Conservation (phyloP, 1,140 invertebrate genomes). For the Apis florea region DNA sequence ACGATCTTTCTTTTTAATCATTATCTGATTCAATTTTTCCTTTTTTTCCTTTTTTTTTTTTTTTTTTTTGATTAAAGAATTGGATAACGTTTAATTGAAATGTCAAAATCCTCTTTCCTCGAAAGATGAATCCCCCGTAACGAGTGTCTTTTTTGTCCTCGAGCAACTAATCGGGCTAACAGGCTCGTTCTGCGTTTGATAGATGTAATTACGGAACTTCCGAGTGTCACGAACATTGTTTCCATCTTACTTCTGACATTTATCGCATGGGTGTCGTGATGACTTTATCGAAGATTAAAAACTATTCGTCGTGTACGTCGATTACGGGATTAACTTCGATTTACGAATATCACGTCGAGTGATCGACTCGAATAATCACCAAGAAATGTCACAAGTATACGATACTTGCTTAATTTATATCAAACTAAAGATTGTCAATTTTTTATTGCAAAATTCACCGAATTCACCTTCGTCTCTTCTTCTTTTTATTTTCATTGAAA, state of each 20-base stretch:
- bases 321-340: background rate
- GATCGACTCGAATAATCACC: no score
- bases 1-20: background rate
- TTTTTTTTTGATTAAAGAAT: background rate
- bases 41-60: no score
- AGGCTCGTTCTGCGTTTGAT: constrained; percentile 51
- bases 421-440: no score
- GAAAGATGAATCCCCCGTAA: constrained; percentile 15
- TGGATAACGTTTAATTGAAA: constrained; percentile 45
- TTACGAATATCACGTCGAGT: background rate
- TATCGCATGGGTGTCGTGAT: constrained; percentile 30
- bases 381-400: no score
- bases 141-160: constrained; percentile 16
- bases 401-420: no score
- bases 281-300: constrained; percentile 37
- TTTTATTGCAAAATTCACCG: no score
- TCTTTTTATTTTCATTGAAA: no score
- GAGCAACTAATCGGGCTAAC: constrained; percentile 22
- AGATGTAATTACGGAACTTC: constrained; percentile 56
- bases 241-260: constrained; percentile 36
- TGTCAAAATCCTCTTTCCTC: constrained; percentile 22
- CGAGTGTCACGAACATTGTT: constrained; percentile 22
- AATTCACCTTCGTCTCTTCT: no score
- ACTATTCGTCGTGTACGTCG: constrained; percentile 7
- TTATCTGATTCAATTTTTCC: background rate